Conservation (phyloP, 2,113 vertebrate species). For the Falcunculus frontatus region DNA sequence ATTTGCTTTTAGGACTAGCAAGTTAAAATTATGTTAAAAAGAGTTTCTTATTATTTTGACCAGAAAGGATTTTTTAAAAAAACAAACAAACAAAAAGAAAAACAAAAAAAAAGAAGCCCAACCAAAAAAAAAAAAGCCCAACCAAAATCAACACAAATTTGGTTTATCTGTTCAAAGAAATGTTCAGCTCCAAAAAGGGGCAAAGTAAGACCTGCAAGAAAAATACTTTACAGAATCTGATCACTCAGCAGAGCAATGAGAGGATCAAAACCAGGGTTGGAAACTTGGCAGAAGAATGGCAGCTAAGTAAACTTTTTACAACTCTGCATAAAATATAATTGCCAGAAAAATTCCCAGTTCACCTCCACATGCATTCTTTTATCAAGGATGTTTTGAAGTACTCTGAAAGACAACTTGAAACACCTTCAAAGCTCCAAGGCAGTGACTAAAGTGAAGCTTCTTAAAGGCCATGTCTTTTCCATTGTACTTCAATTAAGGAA, state of each 20-base stretch:
- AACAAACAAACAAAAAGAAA: no score
- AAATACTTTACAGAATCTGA: neutral
- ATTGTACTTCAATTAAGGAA: conserved; percentile 46
- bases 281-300: neutral
- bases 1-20: neutral
- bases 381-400: conserved; percentile 44
- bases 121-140: no score
- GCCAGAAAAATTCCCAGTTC: neutral
- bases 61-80: neutral
- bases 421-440: conserved; percentile 32
- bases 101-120: no score
- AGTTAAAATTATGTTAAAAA: neutral
- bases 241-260: neutral
- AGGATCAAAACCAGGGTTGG: neutral
- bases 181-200: neutral
- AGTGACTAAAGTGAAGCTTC: conserved; percentile 16
- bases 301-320: neutral
- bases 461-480: conserved; percentile 1
- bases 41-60: neutral
- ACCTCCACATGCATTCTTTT: neutral
- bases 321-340: neutral
- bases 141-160: neutral
- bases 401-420: conserved; percentile 46
- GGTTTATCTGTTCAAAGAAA: neutral
- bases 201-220: neutral